Evolutionary conservation across 2,888 invertebrate species (phyloP), one percentile per base, ranked within the genome.

Genomic region (Yponomeuta sedellus): DNA sequence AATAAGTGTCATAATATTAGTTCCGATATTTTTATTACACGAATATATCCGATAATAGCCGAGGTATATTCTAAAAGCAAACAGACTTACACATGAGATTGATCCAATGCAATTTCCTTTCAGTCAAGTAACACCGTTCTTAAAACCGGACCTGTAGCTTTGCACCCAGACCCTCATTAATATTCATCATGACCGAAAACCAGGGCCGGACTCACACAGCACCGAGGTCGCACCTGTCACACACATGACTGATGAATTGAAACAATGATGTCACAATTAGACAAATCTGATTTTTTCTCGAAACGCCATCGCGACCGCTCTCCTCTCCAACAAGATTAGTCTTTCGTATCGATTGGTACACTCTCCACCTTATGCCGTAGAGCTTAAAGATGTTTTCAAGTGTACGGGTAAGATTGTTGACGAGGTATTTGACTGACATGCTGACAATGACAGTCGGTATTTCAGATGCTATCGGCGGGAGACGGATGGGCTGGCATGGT

Each of bases 231-330:
- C 59, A 39, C 80, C 75, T 75, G 76, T 77, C 77, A 77, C 73
- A 74, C 72, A 71, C 71, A 73, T 78, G 80, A 80, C 81, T 83
- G 83, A 86, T 85, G 83, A 82, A 80, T 84, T 81, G 80, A 83
- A 83, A 83, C 82, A 82, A 81, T 86, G 88, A 88, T 82, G 86
- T 88, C 86, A 88, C 86, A 86, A 86, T 82, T 82, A 82, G 76
- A 82, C 77, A 78, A 78, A 78, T 76, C 71, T 68, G 73, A 69
- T 72, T 75, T 72, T 75, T 73, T 73, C 70, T 70, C 70, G 73
- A 71, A 76, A 71, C 75, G 72, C 73, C 74, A 68, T 61, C 61
- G 61, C 34, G 61, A 61, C 28, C 34, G 61, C 22, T 59, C 22
- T 16, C n/a, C 12, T 59, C 11, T 25, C 59, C 22, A 25, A 10